A percentile compares a stretch with the other conserved stretches of the same genome.
These are phyloP conservation scores for Paguma larvata DNA, from an alignment of 2,797 vertebrate species.

Conservation along the genomic window DNA sequence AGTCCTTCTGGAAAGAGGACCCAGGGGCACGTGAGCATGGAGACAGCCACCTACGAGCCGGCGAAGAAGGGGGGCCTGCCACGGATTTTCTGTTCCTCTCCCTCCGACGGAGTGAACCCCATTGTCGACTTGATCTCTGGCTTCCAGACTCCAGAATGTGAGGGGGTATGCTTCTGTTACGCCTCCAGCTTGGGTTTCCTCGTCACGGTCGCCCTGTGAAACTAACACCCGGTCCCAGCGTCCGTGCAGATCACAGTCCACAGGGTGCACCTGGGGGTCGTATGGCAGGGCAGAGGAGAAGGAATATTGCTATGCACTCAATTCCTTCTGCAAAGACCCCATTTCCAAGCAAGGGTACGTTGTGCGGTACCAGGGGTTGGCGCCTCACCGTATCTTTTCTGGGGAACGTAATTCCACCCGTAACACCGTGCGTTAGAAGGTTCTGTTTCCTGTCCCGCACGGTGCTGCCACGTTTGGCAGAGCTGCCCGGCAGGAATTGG, in stretches of 20 bases:
- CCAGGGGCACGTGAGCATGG: rapidly evolving
- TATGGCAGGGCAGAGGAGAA: too few species aligned
- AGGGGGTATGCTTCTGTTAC: rapidly evolving
- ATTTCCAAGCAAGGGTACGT: not conserved
- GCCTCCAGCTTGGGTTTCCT: not conserved
- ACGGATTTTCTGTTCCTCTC: not conserved
- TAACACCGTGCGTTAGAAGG: not conserved
- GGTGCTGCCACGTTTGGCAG: rapidly evolving
- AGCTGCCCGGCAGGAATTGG: too few species aligned
- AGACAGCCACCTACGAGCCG: not conserved
- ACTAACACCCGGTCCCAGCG: rapidly evolving
- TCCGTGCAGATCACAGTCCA: rapidly evolving
- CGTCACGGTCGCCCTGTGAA: not conserved
- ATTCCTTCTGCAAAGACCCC: not conserved
- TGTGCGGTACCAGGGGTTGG: not conserved
- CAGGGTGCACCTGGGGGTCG: not conserved
- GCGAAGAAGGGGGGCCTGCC: too few species aligned
- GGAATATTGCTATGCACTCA: not conserved
- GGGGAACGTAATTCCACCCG: too few species aligned
- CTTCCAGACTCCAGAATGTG: not conserved
- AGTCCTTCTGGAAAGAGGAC: not conserved
- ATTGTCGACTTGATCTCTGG: not conserved
- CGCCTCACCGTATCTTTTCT: rapidly evolving
- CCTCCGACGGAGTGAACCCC: not conserved
- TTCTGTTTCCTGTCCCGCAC: too few species aligned